Evolutionary conservation across 2,113 vertebrate species (phyloP).

Genomic region (Hydrolagus affinis): DNA sequence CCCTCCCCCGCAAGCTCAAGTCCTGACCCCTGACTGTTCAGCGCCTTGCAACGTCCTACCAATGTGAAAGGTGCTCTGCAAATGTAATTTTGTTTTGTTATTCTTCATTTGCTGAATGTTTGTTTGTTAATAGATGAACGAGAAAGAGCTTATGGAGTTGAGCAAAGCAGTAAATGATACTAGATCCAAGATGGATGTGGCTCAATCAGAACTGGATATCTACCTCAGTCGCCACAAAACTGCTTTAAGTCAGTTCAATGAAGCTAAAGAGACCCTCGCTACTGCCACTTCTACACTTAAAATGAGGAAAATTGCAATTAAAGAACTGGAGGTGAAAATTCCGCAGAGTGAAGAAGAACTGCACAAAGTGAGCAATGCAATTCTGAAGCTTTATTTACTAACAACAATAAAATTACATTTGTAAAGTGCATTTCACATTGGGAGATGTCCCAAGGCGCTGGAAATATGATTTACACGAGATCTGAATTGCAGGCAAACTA

Average conservation of each 20-base stretch:
- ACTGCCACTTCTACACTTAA: constrained; percentile 63
- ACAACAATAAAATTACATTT: no score
- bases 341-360: constrained; percentile 67
- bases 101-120: neutral
- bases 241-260: constrained; percentile 67
- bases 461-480: no score
- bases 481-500: no score
- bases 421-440: no score
- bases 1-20: neutral
- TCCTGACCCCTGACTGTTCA: no score
- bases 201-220: constrained; percentile 83
- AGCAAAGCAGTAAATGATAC: constrained; percentile 79
- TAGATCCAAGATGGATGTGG: constrained; percentile 75
- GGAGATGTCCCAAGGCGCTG: no score
- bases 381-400: neutral
- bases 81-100: no score
- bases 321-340: constrained; percentile 61
- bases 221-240: constrained; percentile 78
- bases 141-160: constrained; percentile 81
- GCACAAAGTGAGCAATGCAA: constrained; percentile 58
- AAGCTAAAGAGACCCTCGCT: constrained; percentile 65
- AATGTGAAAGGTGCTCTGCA: no score
- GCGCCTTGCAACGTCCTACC: neutral
- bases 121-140: constrained; percentile 59
- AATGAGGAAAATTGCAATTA: constrained; percentile 69